phyloP scores from a whole-genome alignment of 2,797 vertebrate species.

The Benthosema pterotum region DNA sequence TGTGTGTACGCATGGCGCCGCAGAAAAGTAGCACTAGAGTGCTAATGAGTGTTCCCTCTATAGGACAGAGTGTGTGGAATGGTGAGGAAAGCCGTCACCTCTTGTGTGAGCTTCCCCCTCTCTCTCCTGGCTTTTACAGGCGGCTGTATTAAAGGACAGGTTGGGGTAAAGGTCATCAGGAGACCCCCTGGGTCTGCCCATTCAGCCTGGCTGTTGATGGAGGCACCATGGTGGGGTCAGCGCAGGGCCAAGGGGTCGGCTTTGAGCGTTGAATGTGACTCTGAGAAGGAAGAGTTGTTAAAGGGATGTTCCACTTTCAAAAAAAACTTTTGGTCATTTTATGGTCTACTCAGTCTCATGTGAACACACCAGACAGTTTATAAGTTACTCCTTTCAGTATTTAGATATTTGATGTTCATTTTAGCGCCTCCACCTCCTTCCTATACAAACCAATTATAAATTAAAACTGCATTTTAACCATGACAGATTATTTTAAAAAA shows the following conservation, averaged over 20 bases:
- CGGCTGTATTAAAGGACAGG: slow-evolving; percentile 24
- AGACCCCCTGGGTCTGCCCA: slow-evolving; percentile 45
- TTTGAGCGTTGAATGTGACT: slow-evolving; percentile 54
- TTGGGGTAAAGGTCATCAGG: slow-evolving; percentile 54
- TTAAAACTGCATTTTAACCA: no score
- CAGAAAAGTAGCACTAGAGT: slow-evolving; percentile 17
- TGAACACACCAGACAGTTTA: no score
- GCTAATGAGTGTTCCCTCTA: slow-evolving; percentile 15
- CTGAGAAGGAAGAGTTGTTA: slow-evolving; percentile 32
- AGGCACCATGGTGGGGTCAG: slow-evolving; percentile 48
- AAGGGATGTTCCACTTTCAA: no score
- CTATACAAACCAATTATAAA: no score
- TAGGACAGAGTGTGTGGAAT: slow-evolving; percentile 8
- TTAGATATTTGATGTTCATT: no score
- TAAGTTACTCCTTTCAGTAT: no score
- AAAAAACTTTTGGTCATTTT: no score
- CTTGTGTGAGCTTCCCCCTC: slow-evolving; percentile 8
- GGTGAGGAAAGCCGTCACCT: slow-evolving; percentile 38
- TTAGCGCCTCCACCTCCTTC: no score
- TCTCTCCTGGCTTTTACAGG: slow-evolving; percentile 12
- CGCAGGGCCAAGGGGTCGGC: slow-evolving; percentile 58
- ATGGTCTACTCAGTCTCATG: no score
- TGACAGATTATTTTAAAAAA: no score
- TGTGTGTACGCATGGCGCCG: neutral
- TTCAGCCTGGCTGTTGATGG: slow-evolving; percentile 43